A percentile compares a stretch with the other conserved stretches of the same genome.
These are phyloP conservation scores for Eptesicus fuscus DNA, from an alignment of 2,113 vertebrate species.

Conservation along the genomic window DNA sequence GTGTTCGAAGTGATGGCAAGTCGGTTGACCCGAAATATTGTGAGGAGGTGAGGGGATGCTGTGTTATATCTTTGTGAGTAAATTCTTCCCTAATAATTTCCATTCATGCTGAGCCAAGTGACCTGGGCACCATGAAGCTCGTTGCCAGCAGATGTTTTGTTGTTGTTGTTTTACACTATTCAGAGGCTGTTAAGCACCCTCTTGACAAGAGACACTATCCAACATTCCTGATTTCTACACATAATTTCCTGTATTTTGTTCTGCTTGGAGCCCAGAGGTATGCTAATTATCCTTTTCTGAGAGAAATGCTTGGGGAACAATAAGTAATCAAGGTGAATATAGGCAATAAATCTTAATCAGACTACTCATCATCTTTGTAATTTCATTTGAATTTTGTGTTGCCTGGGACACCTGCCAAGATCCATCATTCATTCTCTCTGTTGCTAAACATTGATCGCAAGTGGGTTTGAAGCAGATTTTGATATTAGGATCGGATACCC, in stretches of 20 bases:
- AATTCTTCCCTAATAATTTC: conserved; percentile 47
- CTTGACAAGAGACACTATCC: conserved; percentile 66
- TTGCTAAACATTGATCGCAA: conserved; percentile 71
- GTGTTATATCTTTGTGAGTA: conserved; percentile 48
- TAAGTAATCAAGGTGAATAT: conserved; percentile 82
- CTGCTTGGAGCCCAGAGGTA: conserved; percentile 60
- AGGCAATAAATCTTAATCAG: conserved; percentile 83
- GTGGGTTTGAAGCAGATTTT: conserved; percentile 64
- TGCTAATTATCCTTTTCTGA: conserved; percentile 76
- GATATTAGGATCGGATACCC: conserved; percentile 61
- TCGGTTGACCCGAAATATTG: conserved; percentile 95
- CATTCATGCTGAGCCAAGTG: conserved; percentile 63
- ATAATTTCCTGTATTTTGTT: conserved; percentile 74
- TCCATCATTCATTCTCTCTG: conserved; percentile 71
- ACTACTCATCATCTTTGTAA: conserved; percentile 78
- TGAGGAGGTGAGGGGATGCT: conserved; percentile 88
- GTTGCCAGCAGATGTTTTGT: conserved; percentile 73
- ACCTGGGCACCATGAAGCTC: neutral
- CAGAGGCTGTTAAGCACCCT: conserved; percentile 67
- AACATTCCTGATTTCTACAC: conserved; percentile 65
- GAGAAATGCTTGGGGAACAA: conserved; percentile 77
- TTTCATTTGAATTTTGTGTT: conserved; percentile 75
- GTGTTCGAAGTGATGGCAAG: conserved; percentile 96
- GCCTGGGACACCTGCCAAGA: conserved; percentile 79
- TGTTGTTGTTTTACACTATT: conserved; percentile 69